Conservation (phyloP, 2,113 vertebrate genomes). For the Pollachius pollachius region DNA sequence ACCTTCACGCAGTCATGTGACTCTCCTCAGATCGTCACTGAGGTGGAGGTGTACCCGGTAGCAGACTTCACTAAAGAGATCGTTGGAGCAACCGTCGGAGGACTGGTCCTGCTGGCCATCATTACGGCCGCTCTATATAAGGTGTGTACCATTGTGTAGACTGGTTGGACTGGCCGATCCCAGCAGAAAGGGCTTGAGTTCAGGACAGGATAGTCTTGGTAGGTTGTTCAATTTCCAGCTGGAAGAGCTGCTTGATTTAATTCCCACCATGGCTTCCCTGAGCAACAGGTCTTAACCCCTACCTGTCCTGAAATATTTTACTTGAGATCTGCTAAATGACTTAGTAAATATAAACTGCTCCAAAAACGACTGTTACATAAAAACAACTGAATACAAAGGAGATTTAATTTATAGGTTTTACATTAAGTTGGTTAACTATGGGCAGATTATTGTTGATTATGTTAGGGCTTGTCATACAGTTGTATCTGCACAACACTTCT, state of each 20-base stretch:
- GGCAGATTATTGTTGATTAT: too few relatives aligned
- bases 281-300: too few relatives aligned
- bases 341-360: too few relatives aligned
- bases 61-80: conserved; percentile 65
- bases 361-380: too few relatives aligned
- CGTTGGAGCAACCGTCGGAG: conserved; percentile 72
- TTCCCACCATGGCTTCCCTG: too few relatives aligned
- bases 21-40: conserved; percentile 60
- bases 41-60: conserved; percentile 69
- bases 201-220: not conserved
- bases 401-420: too few relatives aligned
- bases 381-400: too few relatives aligned
- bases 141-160: too few relatives aligned
- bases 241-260: not conserved
- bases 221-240: not conserved
- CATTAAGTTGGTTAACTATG: too few relatives aligned
- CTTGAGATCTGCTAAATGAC: too few relatives aligned
- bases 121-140: conserved; percentile 72
- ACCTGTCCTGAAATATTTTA: too few relatives aligned
- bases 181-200: not conserved
- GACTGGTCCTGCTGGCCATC: conserved; percentile 71
- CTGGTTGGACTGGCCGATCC: too few relatives aligned
- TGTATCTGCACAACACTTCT: not conserved
- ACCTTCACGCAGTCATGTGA: not conserved
- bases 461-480: not conserved